Base-by-base conservation (phyloP, 2,113 vertebrate species). In the Grallaria varia region DNA sequence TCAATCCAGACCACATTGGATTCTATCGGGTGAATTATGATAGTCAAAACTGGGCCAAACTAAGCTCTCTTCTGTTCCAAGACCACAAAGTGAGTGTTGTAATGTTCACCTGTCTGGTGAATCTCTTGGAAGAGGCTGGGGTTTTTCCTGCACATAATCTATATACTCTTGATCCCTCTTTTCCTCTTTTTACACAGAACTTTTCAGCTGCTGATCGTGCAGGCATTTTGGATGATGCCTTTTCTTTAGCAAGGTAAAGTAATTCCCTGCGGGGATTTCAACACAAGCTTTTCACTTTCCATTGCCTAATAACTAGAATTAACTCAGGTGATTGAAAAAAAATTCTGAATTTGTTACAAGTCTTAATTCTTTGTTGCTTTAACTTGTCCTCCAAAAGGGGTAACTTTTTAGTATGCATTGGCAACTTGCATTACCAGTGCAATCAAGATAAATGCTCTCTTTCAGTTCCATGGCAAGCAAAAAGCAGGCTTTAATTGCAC, bases 21-120 rank as follows among this genome's bases (percentile, higher is more conserved):
- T 99, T 99, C 97, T 99, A 98, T 95, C 98, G 99, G 83, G 99
- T 99, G 94, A 99, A 99, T 96, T 98, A 99, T 85, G 93, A 98
- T 10, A 63, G 8, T 52, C 1, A 21, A 84, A 97, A 97, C 91
- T 99, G 99, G 99, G 55, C 17, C 9, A 1, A 0, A 0, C 98
- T 99, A 89, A 97, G 96, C 67, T 1, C 5, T 16, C 79, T 96
- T 68, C 98, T 99, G 45, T 5, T 49, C 9, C 40, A 1, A 33
- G 90, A 97, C 72, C 96, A 98, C 72, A 2, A 0, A 96, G 99
- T 99, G 97, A 96, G 98, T 96, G n/a, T 47, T 18, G 18, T 58
- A 42, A 69, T 71, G 62, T 62, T 84, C 44, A 58, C 8, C 25
- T 55, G 23, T 35, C 47, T 58, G 22, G 5, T 62, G 16, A 45